Percentiles rank a stretch among this genome's conserved stretches.
Conservation (phyloP, 2,888 invertebrate genomes). For the Drosophila mimica region DNA sequence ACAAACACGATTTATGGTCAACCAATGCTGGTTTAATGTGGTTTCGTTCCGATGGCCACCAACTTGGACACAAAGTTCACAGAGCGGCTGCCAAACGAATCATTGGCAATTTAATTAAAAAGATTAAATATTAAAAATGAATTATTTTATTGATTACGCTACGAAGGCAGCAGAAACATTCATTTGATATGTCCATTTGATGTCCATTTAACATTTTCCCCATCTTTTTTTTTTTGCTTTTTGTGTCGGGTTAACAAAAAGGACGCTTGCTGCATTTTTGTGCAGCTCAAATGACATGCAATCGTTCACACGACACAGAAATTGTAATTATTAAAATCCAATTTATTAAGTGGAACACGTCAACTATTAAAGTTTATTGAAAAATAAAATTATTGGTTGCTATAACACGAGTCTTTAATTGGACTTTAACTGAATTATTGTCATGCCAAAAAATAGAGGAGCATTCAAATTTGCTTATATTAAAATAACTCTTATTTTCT, state of each 20-base stretch:
- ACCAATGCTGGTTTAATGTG: slow-evolving; percentile 38
- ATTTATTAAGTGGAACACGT: slow-evolving; percentile 3
- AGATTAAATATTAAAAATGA: slow-evolving; percentile 78
- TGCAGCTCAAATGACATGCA: slow-evolving; percentile 24
- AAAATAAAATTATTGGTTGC: background rate
- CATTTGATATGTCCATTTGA: slow-evolving; percentile 19
- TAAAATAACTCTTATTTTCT: too few relatives aligned
- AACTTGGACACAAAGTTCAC: slow-evolving; percentile 35
- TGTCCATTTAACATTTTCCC: slow-evolving; percentile 29
- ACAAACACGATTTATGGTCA: slow-evolving; percentile 60
- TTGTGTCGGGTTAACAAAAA: slow-evolving; percentile 10
- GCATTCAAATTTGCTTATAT: too few relatives aligned
- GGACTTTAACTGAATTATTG: background rate
- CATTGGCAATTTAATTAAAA: slow-evolving; percentile 73
- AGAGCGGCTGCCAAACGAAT: slow-evolving; percentile 48
- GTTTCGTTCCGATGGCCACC: slow-evolving; percentile 17
- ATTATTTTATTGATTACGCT: slow-evolving; percentile 70
- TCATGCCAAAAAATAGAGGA: background rate
- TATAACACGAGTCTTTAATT: background rate
- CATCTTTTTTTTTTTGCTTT: background rate
- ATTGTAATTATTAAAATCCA: background rate
- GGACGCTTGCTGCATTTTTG: slow-evolving; percentile 13
- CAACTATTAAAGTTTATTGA: background rate
- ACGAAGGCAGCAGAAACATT: slow-evolving; percentile 4
- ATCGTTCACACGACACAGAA: slow-evolving; percentile 11